A percentile compares a stretch with the other conserved stretches of the same genome.
These are phyloP conservation scores for Psammodynastes pulverulentus DNA, from an alignment of 2,113 vertebrate species.

Conservation along the genomic window DNA sequence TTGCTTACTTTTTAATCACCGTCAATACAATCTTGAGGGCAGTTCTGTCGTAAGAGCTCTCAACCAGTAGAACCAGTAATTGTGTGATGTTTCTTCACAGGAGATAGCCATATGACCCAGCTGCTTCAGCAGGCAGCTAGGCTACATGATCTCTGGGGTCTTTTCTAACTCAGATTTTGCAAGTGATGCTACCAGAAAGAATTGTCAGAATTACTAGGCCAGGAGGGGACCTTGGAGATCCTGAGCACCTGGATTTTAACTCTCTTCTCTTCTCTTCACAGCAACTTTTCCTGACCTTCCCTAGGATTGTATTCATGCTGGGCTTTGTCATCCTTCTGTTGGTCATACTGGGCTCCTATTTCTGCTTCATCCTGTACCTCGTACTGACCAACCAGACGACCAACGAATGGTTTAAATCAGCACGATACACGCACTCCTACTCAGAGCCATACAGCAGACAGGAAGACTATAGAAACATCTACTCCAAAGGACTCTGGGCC, in stretches of 20 bases:
- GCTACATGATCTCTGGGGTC: not conserved
- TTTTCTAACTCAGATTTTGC: not conserved
- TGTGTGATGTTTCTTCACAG: not conserved
- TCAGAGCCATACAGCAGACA: not conserved
- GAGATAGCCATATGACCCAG: not conserved
- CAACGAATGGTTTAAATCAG: conserved; percentile 86
- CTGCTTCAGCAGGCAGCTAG: not conserved
- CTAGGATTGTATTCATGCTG: conserved; percentile 88
- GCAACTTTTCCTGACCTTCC: conserved; percentile 93
- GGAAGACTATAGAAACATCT: conserved; percentile 64
- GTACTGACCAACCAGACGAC: conserved; percentile 86
- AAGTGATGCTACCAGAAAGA: not conserved
- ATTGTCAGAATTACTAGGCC: not conserved
- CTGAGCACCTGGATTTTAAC: not conserved
- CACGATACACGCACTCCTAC: conserved; percentile 52
- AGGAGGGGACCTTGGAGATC: not conserved
- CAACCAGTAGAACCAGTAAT: not conserved
- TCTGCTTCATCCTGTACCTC: conserved; percentile 81
- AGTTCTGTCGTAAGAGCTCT: not conserved
- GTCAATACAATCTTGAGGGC: not conserved
- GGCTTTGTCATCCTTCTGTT: conserved; percentile 85
- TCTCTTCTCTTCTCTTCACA: conserved; percentile 51
- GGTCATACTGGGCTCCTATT: conserved; percentile 80
- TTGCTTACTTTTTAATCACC: not conserved
- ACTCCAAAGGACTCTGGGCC: conserved; percentile 75